These are phyloP conservation scores for Leptinotarsa rubiginosa DNA, from an alignment of 2,888 invertebrate genomes.

Conservation along the genomic window DNA sequence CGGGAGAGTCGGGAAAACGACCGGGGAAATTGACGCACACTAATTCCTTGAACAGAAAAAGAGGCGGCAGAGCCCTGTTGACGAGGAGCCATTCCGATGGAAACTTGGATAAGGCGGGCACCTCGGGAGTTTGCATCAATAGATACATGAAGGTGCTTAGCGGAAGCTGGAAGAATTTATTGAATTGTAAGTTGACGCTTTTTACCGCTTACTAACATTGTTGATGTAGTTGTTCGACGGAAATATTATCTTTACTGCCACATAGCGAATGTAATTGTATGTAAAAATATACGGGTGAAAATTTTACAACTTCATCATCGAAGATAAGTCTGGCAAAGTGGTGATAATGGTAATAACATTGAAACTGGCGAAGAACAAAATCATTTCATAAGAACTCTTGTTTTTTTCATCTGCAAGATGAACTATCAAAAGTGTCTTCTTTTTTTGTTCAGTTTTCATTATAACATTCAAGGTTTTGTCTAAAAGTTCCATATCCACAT, in stretches of 20 bases:
- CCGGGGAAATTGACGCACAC: constrained; percentile 62
- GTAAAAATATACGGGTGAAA: no score
- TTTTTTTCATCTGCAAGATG: no score
- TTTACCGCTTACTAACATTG: constrained; percentile 21
- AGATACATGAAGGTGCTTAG: constrained; percentile 81
- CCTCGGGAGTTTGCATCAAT: constrained; percentile 64
- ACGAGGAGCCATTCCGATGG: constrained; percentile 79
- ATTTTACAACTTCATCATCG: no score
- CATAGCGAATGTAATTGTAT: no score
- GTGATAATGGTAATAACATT: no score
- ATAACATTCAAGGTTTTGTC: no score
- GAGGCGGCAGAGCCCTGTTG: constrained; percentile 44
- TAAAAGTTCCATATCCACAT: no score
- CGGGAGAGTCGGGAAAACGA: constrained; percentile 46
- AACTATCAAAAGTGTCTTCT: no score
- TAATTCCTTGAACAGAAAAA: constrained; percentile 66
- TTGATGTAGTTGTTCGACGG: not conserved
- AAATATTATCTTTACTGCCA: not conserved
- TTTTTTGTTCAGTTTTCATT: no score
- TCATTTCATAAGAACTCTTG: no score
- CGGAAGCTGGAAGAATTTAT: constrained; percentile 84
- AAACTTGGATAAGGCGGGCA: constrained; percentile 68
- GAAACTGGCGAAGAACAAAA: no score
- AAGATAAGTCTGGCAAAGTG: no score
- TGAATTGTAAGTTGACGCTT: constrained; percentile 76